Conservation (phyloP, 2,888 invertebrate genomes). For the Danaus chrysippus region DNA sequence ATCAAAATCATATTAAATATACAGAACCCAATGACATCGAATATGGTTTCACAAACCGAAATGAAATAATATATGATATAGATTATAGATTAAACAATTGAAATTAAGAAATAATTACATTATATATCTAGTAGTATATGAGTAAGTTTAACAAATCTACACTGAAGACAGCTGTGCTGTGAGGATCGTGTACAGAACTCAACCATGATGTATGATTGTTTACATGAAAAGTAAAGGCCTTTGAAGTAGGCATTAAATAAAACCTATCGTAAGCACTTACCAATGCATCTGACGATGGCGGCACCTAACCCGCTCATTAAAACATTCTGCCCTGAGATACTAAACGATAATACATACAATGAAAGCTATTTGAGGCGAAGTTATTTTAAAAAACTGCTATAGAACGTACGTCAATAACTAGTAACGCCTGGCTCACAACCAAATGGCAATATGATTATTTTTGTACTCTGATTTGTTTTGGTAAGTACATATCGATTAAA, state of each 20-base stretch:
- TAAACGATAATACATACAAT: conserved; percentile 46
- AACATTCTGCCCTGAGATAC: conserved; percentile 47
- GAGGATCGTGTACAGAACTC: neutral
- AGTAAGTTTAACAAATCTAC: conserved; percentile 5
- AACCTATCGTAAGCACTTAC: neutral
- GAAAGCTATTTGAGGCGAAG: conserved; percentile 46
- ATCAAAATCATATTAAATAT: conserved; percentile 51
- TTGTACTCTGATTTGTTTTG: conserved; percentile 29
- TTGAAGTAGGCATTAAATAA: neutral
- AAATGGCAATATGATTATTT: conserved; percentile 41
- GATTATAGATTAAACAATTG: neutral
- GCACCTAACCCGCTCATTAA: conserved; percentile 9
- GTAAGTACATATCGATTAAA: conserved; percentile 34
- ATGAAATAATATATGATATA: neutral
- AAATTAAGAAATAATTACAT: neutral
- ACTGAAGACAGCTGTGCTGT: conserved; percentile 4
- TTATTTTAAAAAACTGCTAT: conserved; percentile 38
- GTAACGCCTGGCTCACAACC: conserved; percentile 46
- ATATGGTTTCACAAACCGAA: conserved; percentile 18
- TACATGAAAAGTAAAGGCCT: neutral
- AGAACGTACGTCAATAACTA: conserved; percentile 50
- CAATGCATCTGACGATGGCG: neutral
- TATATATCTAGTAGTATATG: conserved; percentile 8
- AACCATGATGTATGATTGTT: neutral
- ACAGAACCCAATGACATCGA: neutral